Percentiles rank a stretch among this genome's conserved stretches.
Evolutionary conservation across 2,888 invertebrate genomes (phyloP).

Genomic region (Drosophila anomalata): DNA sequence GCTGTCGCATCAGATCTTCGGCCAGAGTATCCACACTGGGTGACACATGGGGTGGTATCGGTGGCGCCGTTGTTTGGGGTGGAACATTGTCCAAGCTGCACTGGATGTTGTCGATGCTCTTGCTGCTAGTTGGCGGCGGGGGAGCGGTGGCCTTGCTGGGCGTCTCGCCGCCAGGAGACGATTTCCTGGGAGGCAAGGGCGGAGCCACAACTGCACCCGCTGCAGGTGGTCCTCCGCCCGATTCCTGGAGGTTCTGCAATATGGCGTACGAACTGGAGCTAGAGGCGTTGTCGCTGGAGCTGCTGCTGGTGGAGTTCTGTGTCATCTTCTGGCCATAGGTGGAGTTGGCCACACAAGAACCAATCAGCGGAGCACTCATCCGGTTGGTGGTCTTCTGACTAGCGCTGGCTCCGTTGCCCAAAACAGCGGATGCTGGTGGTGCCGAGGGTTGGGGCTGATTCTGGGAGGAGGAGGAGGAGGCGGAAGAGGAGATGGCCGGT

Average conservation of each 20-base stretch:
- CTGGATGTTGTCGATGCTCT: constrained; percentile 81
- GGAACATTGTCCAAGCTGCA: constrained; percentile 75
- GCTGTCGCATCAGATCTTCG: constrained; percentile 80
- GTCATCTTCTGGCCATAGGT: constrained; percentile 69
- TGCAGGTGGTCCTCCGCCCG: constrained; percentile 59
- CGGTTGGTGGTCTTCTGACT: constrained; percentile 82
- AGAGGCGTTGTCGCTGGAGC: constrained; percentile 76
- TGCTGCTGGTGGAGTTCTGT: constrained; percentile 69
- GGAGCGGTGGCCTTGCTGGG: constrained; percentile 59
- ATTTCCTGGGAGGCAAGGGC: constrained; percentile 86
- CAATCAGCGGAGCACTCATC: constrained; percentile 83
- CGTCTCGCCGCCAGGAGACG: constrained; percentile 83
- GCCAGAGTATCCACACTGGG: constrained; percentile 78
- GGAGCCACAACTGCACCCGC: constrained; percentile 80
- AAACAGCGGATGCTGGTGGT: constrained; percentile 74
- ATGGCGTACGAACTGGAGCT: constrained; percentile 78
- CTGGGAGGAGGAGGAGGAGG: constrained; percentile 46
- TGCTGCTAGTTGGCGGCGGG: constrained; percentile 60
- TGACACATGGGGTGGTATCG: constrained; percentile 82
- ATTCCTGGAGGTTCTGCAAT: constrained; percentile 79
- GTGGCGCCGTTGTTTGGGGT: constrained; percentile 83
- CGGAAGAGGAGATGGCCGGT: constrained; percentile 41
- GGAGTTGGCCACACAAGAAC: constrained; percentile 67
- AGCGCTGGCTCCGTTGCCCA: constrained; percentile 59
- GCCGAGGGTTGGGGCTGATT: constrained; percentile 74